Evolutionary conservation across 2,888 invertebrate species (phyloP), one percentile per base, ranked within the genome.

Genomic region (Gortyna flavago): DNA sequence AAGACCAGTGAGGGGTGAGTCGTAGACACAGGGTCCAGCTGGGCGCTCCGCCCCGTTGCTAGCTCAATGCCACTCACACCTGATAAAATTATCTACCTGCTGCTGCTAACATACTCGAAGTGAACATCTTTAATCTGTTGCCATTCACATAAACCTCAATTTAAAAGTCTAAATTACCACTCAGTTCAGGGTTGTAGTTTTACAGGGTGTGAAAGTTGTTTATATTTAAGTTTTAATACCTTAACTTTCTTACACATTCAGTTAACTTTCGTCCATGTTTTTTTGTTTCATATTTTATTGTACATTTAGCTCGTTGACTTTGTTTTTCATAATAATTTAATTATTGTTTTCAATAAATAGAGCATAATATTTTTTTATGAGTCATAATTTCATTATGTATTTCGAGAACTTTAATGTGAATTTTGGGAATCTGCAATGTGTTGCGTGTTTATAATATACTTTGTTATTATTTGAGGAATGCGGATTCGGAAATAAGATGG

Each of bases 1-100:
- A 98, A 92, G 98, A 98, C 91, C 97, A 98, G 95, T 98, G 97
- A 97, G 92, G 89, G 91, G 92, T 93, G 90, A 93, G 92, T 92
- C 78, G 76, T 77, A 83, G 70, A 85, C 78, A 90, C 91, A 92
- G 92, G 92, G 92, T 92, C 90, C 91, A 88, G 90, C 89, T 80
- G 91, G 92, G 92, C 87, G 86, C 80, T 67, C 65, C 82, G 90
- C 91, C 90, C 92, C 88, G 91, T 91, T 92, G 92, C 92, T 95
- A 95, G 96, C 95, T 96, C 96, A 95, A 96, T 94, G 93, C 93
- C 92, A 91, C 90, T 93, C 93, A 92, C 94, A 93, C 90, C 93
- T 93, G 91, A 89, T 93, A 93, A 93, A 94, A 94, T 92, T 92
- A 93, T 91, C 85, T 82, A 85, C 82, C 80, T 79, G 77, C 75